These are phyloP conservation scores for Hapalemur alaotrensis DNA, from an alignment of 2,797 vertebrate species.

Conservation along the genomic window DNA sequence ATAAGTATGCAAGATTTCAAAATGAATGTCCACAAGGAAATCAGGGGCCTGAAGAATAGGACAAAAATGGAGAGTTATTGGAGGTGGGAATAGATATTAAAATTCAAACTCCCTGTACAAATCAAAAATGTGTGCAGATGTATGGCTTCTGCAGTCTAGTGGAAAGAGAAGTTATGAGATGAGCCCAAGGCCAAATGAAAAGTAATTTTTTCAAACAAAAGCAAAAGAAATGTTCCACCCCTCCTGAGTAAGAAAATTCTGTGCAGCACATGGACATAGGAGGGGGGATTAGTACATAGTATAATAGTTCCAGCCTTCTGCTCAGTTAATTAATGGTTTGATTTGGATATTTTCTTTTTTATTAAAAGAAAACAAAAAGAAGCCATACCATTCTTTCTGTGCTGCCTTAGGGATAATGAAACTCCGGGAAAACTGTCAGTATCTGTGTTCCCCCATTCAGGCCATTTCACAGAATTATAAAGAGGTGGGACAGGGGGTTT, in stretches of 20 bases:
- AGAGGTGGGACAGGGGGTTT: not conserved
- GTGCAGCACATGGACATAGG: not conserved
- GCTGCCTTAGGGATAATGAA: not conserved
- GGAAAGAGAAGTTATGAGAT: constrained; percentile 63
- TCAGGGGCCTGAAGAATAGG: not conserved
- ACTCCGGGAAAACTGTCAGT: constrained; percentile 52
- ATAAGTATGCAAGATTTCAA: not conserved
- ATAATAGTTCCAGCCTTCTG: constrained; percentile 30
- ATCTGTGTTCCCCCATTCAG: not conserved
- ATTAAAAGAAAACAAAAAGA: not conserved
- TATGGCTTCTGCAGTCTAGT: constrained; percentile 48
- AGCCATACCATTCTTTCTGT: constrained; percentile 51
- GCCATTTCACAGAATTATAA: constrained; percentile 28
- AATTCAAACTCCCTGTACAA: constrained; percentile 46
- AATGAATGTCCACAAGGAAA: constrained; percentile 52
- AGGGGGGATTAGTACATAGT: not conserved
- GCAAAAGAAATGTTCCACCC: constrained; percentile 30
- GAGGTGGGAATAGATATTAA: not conserved
- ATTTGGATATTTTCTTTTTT: constrained; percentile 18
- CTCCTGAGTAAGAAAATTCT: constrained; percentile 37
- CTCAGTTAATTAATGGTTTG: constrained; percentile 60
- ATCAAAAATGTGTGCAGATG: constrained; percentile 43
- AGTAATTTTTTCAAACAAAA: constrained; percentile 18
- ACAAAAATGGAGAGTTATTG: not conserved
- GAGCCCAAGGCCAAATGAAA: constrained; percentile 46